These are phyloP conservation scores for Galbula dea DNA, from an alignment of 2,113 vertebrate species.

Conservation along the genomic window DNA sequence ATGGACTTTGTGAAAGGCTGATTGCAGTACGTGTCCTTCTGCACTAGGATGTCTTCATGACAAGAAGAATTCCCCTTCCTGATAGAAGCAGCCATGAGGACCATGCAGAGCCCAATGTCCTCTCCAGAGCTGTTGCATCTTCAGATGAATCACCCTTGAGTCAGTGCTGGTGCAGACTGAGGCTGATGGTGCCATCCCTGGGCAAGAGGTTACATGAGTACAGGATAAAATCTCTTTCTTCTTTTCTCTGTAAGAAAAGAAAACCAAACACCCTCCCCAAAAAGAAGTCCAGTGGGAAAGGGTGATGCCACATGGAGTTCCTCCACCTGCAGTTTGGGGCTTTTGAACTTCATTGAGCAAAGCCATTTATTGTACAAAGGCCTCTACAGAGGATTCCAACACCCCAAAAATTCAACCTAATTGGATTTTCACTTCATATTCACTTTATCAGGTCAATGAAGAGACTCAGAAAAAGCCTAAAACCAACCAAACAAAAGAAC, in stretches of 20 bases:
- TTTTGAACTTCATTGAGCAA: neutral
- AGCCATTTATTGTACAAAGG: neutral
- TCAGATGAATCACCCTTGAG: neutral
- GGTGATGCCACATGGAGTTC: neutral
- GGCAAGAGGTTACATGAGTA: too few species aligned
- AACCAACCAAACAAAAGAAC: too few species aligned
- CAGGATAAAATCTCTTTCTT: neutral
- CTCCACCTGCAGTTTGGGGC: rapidly evolving
- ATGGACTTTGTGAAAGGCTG: neutral
- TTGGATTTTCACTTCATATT: neutral
- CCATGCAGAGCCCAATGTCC: too few species aligned
- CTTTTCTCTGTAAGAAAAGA: neutral
- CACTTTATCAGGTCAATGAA: too few species aligned
- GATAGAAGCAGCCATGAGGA: neutral
- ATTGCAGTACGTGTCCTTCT: neutral
- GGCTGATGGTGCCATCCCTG: neutral
- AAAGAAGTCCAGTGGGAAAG: neutral
- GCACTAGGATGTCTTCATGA: neutral
- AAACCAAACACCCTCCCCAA: too few species aligned
- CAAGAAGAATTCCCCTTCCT: neutral
- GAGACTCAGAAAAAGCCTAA: too few species aligned
- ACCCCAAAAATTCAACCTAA: neutral
- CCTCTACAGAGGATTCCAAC: neutral
- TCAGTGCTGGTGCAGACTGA: rapidly evolving
- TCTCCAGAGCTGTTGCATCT: neutral